Conservation (phyloP, 1,140 invertebrate genomes). For the Zaprionus taronus region DNA sequence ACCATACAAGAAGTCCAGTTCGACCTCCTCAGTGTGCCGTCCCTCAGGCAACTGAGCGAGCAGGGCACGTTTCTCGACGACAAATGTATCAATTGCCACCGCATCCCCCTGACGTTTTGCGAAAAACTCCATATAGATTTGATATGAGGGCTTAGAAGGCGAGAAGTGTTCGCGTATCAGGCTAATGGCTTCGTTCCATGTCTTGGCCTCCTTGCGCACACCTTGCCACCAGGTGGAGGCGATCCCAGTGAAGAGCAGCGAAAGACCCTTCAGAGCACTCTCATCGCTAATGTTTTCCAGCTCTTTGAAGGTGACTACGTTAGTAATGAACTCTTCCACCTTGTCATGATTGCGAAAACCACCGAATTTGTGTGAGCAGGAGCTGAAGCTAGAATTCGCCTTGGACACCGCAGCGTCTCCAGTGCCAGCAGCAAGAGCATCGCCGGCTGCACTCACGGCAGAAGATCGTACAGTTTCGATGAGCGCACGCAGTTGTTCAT, state of each 20-base stretch:
- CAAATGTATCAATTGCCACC: slow-evolving; percentile 74
- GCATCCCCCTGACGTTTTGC: slow-evolving; percentile 64
- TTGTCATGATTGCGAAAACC: slow-evolving; percentile 67
- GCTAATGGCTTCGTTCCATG: slow-evolving; percentile 69
- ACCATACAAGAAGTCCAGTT: slow-evolving; percentile 80
- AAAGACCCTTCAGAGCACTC: slow-evolving; percentile 82
- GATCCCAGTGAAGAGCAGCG: slow-evolving; percentile 80
- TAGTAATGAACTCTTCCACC: slow-evolving; percentile 78
- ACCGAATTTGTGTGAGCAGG: slow-evolving; percentile 60
- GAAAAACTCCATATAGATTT: slow-evolving; percentile 80
- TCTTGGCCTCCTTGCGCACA: slow-evolving; percentile 78
- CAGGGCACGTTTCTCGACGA: slow-evolving; percentile 75
- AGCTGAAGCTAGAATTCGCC: slow-evolving; percentile 71
- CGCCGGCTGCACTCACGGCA: slow-evolving; percentile 48
- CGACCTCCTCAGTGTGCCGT: slow-evolving; percentile 76
- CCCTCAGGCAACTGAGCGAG: slow-evolving; percentile 73
- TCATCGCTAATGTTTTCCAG: slow-evolving; percentile 76
- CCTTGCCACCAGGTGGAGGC: slow-evolving; percentile 85
- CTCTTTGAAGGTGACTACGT: slow-evolving; percentile 70
- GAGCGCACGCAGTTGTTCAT: slow-evolving; percentile 64
- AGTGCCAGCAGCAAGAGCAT: slow-evolving; percentile 18
- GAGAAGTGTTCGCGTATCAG: slow-evolving; percentile 76
- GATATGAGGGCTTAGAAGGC: slow-evolving; percentile 72
- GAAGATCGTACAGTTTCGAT: slow-evolving; percentile 62
- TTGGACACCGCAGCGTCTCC: slow-evolving; percentile 10